A percentile compares a stretch with the other conserved stretches of the same genome.
These are phyloP conservation scores for Synanthedon andrenaeformis DNA, from an alignment of 2,888 invertebrate genomes.

Conservation along the genomic window DNA sequence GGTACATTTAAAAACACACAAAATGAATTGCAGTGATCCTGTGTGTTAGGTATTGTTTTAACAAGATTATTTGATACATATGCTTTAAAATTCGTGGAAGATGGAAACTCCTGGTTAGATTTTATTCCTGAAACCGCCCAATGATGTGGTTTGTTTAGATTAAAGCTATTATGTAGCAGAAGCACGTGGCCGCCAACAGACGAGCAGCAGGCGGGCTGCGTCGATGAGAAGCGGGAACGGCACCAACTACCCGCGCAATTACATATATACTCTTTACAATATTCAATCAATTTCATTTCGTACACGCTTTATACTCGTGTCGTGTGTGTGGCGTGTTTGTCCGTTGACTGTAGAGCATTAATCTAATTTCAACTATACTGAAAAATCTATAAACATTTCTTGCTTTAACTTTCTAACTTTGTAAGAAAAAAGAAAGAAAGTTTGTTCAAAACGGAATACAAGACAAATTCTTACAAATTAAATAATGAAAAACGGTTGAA, in stretches of 20 bases:
- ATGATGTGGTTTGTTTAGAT: slow-evolving; percentile 49
- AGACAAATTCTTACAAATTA: too few species aligned
- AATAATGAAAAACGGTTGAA: too few species aligned
- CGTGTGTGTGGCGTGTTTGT: not conserved
- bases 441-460: too few species aligned
- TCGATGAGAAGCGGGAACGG: slow-evolving; percentile 41
- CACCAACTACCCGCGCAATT: slow-evolving; percentile 2
- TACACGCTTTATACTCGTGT: not conserved
- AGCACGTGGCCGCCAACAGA: slow-evolving; percentile 55
- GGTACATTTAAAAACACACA: too few species aligned
- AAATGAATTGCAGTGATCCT: too few species aligned
- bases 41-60: too few species aligned
- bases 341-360: not conserved
- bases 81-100: slow-evolving; percentile 22
- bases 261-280: not conserved
- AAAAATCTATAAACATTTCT: too few species aligned
- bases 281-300: not conserved
- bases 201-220: slow-evolving; percentile 37
- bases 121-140: slow-evolving; percentile 48
- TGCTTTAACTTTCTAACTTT: too few species aligned
- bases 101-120: slow-evolving; percentile 31
- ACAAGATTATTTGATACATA: slow-evolving; percentile 12
- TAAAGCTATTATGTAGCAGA: slow-evolving; percentile 41
- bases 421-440: too few species aligned
- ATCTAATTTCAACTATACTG: not conserved